phyloP scores from a whole-genome alignment of 2,888 invertebrate species.

The Myathropa florea region DNA sequence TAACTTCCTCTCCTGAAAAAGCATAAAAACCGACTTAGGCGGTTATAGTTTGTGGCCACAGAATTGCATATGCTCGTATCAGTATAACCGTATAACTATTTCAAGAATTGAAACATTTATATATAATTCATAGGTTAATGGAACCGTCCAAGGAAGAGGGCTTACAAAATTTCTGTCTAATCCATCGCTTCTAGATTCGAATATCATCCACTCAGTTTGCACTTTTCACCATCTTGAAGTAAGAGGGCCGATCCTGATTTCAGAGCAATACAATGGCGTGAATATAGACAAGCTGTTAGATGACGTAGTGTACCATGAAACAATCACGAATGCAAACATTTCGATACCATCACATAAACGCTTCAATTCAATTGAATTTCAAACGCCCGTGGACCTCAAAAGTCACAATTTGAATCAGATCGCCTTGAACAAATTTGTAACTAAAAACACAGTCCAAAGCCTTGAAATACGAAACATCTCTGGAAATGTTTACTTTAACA shows the following conservation, averaged over 20 bases:
- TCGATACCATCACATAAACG: slow-evolving; percentile 81
- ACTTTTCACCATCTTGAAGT: slow-evolving; percentile 82
- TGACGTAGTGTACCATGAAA: slow-evolving; percentile 81
- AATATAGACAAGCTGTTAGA: slow-evolving; percentile 79
- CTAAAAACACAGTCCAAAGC: slow-evolving; percentile 81
- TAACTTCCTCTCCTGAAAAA: too few species aligned
- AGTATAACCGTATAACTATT: too few species aligned
- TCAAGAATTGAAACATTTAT: background rate
- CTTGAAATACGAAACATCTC: slow-evolving; percentile 79
- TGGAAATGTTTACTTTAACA: slow-evolving; percentile 81
- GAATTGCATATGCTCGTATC: too few species aligned
- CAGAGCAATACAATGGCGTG: slow-evolving; percentile 79
- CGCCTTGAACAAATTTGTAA: slow-evolving; percentile 81
- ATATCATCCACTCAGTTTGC: slow-evolving; percentile 79
- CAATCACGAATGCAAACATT: slow-evolving; percentile 67
- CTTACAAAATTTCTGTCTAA: slow-evolving; percentile 80
- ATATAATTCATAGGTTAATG: slow-evolving; percentile 80
- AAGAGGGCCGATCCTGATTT: slow-evolving; percentile 81
- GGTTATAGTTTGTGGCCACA: too few species aligned
- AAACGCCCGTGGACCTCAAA: slow-evolving; percentile 78
- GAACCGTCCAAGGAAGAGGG: slow-evolving; percentile 80
- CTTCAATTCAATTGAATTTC: slow-evolving; percentile 80
- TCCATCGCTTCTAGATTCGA: slow-evolving; percentile 81
- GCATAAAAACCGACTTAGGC: too few species aligned
- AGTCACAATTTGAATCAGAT: slow-evolving; percentile 80